Base-by-base conservation (phyloP, 1,140 invertebrate genomes). In the Drosophila asahinai region DNA sequence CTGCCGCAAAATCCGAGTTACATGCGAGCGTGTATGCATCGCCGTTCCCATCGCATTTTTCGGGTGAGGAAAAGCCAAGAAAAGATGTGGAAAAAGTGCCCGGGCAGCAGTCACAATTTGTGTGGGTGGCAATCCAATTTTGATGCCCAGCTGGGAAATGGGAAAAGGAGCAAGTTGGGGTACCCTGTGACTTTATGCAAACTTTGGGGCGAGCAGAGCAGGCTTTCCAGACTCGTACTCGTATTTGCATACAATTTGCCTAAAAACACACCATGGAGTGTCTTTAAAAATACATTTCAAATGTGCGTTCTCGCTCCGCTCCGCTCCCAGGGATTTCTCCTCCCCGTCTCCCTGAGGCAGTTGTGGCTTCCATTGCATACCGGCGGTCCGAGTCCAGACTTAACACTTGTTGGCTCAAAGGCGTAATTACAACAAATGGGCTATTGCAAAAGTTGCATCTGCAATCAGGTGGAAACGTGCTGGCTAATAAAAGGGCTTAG, bases 161-260 rank as follows among this genome's bases (percentile, higher is more conserved):
- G 54, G 27, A 55, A 63, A 76, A 33, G 67, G 19, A 11, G 14
- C 25, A 22, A n/a, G 36, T 36, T 65, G 22, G 61, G 45, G n/a
- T 22, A 1, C 17, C 43, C n/a, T 70, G 67, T 70, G 67, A 71
- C 67, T 71, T 71, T 71, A 57, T 71, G 67, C 67, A 71, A 74
- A 74, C 68, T 40, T 61, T 57, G 38, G 36, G 43, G 65, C n/a
- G 48, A 12, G 54, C 25, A 49, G 15, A 11, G 25, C n/a, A 59
- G 66, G 48, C 52, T 42, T 77, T 15, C 38, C 61, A 40, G 86
- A 60, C 67, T 89, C 80, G 81, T 90, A 90, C 67, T 90, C 80
- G 82, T 90, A 90, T 91, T 90, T 90, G 86, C 86, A 86, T 90
- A 91, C 86, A 90, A 90, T 90, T 90, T 91, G 86, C 82, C 82